Base-by-base conservation (phyloP, 1,140 invertebrate genomes). In the Calephelis virginiensis region DNA sequence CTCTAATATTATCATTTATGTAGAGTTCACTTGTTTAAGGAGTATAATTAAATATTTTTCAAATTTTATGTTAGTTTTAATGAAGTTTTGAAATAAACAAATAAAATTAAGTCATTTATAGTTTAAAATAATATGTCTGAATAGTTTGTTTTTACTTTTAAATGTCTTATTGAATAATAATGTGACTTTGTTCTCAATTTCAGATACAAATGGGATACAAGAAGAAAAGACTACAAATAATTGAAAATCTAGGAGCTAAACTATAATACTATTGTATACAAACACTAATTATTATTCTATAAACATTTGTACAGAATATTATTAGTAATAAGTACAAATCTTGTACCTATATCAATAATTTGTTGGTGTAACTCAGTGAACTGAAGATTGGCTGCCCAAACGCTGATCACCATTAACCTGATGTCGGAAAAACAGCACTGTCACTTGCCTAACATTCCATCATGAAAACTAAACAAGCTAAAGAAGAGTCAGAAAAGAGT, bases 381-480 rank as follows among this genome's bases (percentile, higher is more conserved):
- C 9, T 7, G 10, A 53, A 53, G 38, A 53, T 45, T 56, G 37
- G 48, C 61, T 46, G 64, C 61, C 45, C 47, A 63, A 75, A 71
- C 71, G 75, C 77, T 81, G 77, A 86, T 46, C 63, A 67, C 61
- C 73, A 81, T 77, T 69, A 80, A 85, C 86, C 89, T 89, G 77
- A 91, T 91, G 89, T 90, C 89, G 83, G 78, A 83, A 74, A 72
- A 80, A 87, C 82, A 81, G 86, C 80, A 69, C 67, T 70, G 68
- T 75, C 80, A 81, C 76, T 82, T 77, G 82, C 82, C 77, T 78
- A 72, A 89, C 81, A 91, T 89, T 89, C 87, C 89, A 91, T 79
- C 81, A 91, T 91, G 89, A 91, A 91, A 88, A 89, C 89, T 78
- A 91, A 91, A 75, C 89, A 91, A 73, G 66, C 69, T 69, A 91